These are phyloP conservation scores for Psilopsiagon aymara DNA, from an alignment of 2,113 vertebrate species.

Conservation along the genomic window DNA sequence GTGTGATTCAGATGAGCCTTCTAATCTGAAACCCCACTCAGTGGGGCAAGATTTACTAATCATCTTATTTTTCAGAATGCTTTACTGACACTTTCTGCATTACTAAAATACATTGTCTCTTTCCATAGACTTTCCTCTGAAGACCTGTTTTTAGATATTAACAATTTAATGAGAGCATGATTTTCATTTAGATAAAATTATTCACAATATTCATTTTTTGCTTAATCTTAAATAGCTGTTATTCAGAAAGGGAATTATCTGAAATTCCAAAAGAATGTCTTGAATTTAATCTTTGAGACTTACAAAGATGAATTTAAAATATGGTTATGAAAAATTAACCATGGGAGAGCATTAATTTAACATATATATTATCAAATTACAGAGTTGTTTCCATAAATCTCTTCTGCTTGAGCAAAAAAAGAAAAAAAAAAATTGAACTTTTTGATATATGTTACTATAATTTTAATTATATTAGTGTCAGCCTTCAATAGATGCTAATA, in stretches of 20 bases:
- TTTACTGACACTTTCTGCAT: neutral
- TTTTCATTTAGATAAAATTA: conserved; percentile 26
- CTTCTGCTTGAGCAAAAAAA: neutral
- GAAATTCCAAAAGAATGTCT: conserved; percentile 9
- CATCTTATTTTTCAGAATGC: neutral
- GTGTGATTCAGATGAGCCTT: neutral
- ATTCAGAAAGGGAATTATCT: conserved; percentile 14
- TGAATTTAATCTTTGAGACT: conserved; percentile 29
- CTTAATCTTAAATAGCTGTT: conserved; percentile 5
- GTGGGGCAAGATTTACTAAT: neutral
- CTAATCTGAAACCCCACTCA: neutral
- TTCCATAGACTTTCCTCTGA: neutral
- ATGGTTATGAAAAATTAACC: conserved; percentile 12
- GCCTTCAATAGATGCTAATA: neutral
- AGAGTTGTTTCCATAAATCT: conserved; percentile 8
- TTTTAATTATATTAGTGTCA: neutral
- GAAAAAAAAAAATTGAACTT: neutral
- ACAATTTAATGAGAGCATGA: neutral
- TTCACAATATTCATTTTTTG: conserved; percentile 25
- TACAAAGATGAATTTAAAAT: conserved; percentile 39
- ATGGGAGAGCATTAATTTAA: neutral
- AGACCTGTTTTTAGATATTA: conserved; percentile 9
- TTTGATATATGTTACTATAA: neutral
- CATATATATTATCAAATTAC: neutral
- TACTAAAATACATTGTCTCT: neutral